Evolutionary conservation across 2,797 vertebrate genomes (phyloP).

Genomic region (Danio jaintianensis): DNA sequence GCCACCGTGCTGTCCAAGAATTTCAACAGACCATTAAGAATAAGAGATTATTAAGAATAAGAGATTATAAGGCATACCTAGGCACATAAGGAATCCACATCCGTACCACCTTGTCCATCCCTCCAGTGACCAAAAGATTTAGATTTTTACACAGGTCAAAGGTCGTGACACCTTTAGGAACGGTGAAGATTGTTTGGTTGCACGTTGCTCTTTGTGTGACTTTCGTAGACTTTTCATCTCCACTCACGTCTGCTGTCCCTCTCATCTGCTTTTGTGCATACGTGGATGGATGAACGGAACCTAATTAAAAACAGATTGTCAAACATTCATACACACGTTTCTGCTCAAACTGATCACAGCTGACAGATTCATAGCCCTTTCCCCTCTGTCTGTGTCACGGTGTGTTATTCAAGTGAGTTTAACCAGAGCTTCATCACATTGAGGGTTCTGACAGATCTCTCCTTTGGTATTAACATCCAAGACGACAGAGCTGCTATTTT

Average conservation of each 20-base stretch:
- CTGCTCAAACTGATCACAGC: slow-evolving; percentile 54
- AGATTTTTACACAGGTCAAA: slow-evolving; percentile 77
- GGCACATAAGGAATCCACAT: slow-evolving; percentile 81
- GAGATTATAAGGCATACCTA: slow-evolving; percentile 63
- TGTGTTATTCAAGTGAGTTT: slow-evolving; percentile 60
- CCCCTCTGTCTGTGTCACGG: slow-evolving; percentile 48
- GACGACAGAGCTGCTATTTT: slow-evolving; percentile 36
- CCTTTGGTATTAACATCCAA: slow-evolving; percentile 48
- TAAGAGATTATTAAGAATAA: background rate
- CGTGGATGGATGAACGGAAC: slow-evolving; percentile 68
- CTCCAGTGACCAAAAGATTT: slow-evolving; percentile 78
- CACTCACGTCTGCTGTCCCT: slow-evolving; percentile 70
- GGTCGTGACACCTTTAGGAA: slow-evolving; percentile 75
- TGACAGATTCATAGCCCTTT: slow-evolving; percentile 67
- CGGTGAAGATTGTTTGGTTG: slow-evolving; percentile 74
- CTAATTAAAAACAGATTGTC: slow-evolving; percentile 63
- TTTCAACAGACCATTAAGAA: no score
- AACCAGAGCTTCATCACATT: slow-evolving; percentile 60
- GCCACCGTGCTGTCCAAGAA: no score
- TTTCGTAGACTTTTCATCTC: slow-evolving; percentile 73
- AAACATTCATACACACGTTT: slow-evolving; percentile 34
- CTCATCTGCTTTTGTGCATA: slow-evolving; percentile 75
- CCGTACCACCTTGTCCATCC: slow-evolving; percentile 75
- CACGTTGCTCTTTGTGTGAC: slow-evolving; percentile 57
- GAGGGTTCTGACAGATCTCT: slow-evolving; percentile 47